Evolutionary conservation across 2,797 vertebrate genomes (phyloP).

Genomic region (Nannoperca obscura): DNA sequence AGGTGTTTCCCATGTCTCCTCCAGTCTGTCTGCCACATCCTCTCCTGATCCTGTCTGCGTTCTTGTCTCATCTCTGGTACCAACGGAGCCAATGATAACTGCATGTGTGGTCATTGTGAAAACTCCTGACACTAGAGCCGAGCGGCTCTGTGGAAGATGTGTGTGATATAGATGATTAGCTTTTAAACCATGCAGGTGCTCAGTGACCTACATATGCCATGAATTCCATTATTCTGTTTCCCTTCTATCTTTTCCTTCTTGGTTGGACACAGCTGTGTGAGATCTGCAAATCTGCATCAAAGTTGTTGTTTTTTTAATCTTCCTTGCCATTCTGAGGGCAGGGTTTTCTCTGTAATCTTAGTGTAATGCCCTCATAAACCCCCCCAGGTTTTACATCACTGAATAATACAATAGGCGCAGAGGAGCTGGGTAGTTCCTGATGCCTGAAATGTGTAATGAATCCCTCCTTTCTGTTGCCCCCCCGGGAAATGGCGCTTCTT

Average conservation of each 20-base stretch:
- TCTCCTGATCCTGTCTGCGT: slow-evolving; percentile 47
- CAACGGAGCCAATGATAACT: not conserved
- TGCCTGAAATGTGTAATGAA: slow-evolving; percentile 67
- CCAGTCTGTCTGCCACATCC: slow-evolving; percentile 61
- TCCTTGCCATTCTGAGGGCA: slow-evolving; percentile 60
- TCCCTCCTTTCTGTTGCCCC: slow-evolving; percentile 56
- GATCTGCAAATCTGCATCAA: slow-evolving; percentile 72
- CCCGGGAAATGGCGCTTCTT: slow-evolving; percentile 57
- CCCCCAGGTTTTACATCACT: slow-evolving; percentile 72
- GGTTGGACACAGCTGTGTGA: slow-evolving; percentile 74
- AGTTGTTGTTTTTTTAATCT: slow-evolving; percentile 77
- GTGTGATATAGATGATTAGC: slow-evolving; percentile 65
- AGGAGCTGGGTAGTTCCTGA: slow-evolving; percentile 64
- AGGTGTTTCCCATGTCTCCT: slow-evolving; percentile 57
- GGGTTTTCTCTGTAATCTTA: slow-evolving; percentile 81
- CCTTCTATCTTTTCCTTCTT: slow-evolving; percentile 40
- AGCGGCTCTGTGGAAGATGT: not conserved
- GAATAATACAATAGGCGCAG: slow-evolving; percentile 76
- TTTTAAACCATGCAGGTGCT: slow-evolving; percentile 74
- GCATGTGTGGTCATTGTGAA: not conserved
- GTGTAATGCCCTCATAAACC: slow-evolving; percentile 80
- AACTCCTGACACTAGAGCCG: not conserved
- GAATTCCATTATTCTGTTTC: slow-evolving; percentile 31
- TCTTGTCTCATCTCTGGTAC: slow-evolving; percentile 6
- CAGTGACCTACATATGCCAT: slow-evolving; percentile 73